Percentiles rank a stretch among this genome's conserved stretches.
These are phyloP conservation scores for Leptoteleia sp. DNA, from an alignment of 1,140 invertebrate genomes.

Conservation along the genomic window DNA sequence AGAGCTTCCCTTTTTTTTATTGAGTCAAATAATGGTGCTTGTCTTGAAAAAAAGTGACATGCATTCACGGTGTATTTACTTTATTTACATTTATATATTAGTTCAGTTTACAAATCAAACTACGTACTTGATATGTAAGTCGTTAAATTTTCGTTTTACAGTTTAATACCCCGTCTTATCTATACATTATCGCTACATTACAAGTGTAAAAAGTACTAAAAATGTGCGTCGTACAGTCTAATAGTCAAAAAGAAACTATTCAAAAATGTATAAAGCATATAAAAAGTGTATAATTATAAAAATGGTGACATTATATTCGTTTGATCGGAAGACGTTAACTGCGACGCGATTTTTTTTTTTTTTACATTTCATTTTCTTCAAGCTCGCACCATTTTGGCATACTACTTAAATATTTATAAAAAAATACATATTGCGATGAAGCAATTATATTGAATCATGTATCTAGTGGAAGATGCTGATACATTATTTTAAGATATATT, in stretches of 20 bases:
- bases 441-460: slow-evolving; percentile 42
- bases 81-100: neutral
- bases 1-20: neutral
- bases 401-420: slow-evolving; percentile 38
- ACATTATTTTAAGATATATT: slow-evolving; percentile 23
- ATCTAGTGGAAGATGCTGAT: slow-evolving; percentile 49
- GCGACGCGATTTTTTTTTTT: too few relatives aligned
- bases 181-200: too few relatives aligned
- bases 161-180: too few relatives aligned
- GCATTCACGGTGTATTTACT: neutral
- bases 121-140: slow-evolving; percentile 9
- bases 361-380: slow-evolving; percentile 48
- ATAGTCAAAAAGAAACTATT: too few relatives aligned
- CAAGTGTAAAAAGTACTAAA: too few relatives aligned
- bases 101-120: neutral
- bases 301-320: too few relatives aligned
- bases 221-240: too few relatives aligned
- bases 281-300: slow-evolving; percentile 2
- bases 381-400: slow-evolving; percentile 46
- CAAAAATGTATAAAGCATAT: slow-evolving; percentile 3
- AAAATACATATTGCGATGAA: slow-evolving; percentile 52
- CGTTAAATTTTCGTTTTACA: too few relatives aligned
- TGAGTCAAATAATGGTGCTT: slow-evolving; percentile 21
- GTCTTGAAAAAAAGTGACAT: slow-evolving; percentile 39
- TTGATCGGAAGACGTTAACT: slow-evolving; percentile 27